Conservation (phyloP, 2,797 vertebrate genomes). For the Melanotaenia trifasciata region DNA sequence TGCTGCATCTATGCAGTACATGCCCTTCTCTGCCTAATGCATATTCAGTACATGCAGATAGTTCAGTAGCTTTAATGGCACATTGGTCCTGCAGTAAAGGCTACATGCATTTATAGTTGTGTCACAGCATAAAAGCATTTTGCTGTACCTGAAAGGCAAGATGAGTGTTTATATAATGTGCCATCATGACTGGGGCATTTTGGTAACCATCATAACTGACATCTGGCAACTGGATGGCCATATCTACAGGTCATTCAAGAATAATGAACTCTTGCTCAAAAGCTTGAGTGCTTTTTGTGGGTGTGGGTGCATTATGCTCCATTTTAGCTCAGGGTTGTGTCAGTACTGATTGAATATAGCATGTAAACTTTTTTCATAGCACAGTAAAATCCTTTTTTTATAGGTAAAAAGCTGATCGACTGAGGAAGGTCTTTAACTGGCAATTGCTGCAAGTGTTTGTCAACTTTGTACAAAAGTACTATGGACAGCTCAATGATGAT, state of each 20-base stretch:
- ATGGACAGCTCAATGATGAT: too few relatives aligned
- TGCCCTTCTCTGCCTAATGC: constrained; percentile 64
- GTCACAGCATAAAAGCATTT: constrained; percentile 72
- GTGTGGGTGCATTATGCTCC: neutral
- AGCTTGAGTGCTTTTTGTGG: constrained; percentile 34
- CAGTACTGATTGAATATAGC: neutral
- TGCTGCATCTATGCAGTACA: constrained; percentile 49
- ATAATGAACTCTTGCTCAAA: constrained; percentile 59
- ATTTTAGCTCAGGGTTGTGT: constrained; percentile 16
- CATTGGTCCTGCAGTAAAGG: constrained; percentile 46
- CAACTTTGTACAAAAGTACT: too few relatives aligned
- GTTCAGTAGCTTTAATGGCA: constrained; percentile 51
- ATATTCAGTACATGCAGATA: constrained; percentile 65
- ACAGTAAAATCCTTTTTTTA: too few relatives aligned
- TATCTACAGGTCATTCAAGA: constrained; percentile 62
- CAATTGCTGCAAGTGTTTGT: neutral
- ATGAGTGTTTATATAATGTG: constrained; percentile 52
- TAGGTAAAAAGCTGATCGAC: neutral
- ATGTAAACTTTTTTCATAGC: neutral
- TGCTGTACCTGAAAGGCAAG: constrained; percentile 63
- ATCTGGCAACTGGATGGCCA: constrained; percentile 46
- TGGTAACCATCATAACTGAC: constrained; percentile 53
- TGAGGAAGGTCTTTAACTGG: neutral
- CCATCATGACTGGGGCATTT: constrained; percentile 35
- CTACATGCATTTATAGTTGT: constrained; percentile 47